Base-by-base conservation (phyloP, 2,113 vertebrate genomes). In the Benitochromis conjunctus region DNA sequence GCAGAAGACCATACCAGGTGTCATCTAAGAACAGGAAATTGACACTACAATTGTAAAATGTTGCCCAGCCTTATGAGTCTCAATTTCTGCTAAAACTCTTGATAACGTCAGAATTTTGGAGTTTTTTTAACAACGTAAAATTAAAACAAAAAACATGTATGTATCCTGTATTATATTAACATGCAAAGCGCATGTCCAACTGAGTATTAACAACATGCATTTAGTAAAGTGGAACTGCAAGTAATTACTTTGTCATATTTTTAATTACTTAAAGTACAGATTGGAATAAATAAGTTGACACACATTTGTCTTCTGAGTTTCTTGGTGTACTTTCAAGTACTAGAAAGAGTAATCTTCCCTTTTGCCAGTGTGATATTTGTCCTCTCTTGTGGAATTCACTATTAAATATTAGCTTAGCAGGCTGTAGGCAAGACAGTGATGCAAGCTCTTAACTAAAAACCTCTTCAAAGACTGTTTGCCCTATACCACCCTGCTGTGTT, bases 381-480 rank as follows among this genome's bases (percentile, higher is more conserved):
- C 24, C 36, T 66, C 36, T 43, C 21, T 54, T 1, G 12, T 53
- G 69, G 58, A 79, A 46, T 41, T 55, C 51, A 29, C 29, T n/a
- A 4, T 36, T 80, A 66, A 34, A 66, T 34, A 6, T 16, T 11
- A 57, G 38, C 16, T 29, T 79, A 57, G 57, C 29, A 43, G 69
- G 79, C 74, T 90, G 64, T 48, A 34, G 81, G 78, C 79, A 81
- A 86, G 24, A 76, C 78, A 48, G n/a, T 86, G 79, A 86, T 81
- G 79, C 74, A 83, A 86, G 66, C 80, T 85, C 34, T 46, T 51
- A 24, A 54, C 69, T 79, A 54, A 83, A 82, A 82, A 71, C 58
- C 76, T 83, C 80, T 91, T 87, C 84, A 92, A 87, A 90, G 69
- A 81, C 64, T 36, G 3, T 71, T 31, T 77, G 66, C 13, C 58